Conservation (phyloP, 2,888 invertebrate species). For the Gonocerus acuteangulatus region DNA sequence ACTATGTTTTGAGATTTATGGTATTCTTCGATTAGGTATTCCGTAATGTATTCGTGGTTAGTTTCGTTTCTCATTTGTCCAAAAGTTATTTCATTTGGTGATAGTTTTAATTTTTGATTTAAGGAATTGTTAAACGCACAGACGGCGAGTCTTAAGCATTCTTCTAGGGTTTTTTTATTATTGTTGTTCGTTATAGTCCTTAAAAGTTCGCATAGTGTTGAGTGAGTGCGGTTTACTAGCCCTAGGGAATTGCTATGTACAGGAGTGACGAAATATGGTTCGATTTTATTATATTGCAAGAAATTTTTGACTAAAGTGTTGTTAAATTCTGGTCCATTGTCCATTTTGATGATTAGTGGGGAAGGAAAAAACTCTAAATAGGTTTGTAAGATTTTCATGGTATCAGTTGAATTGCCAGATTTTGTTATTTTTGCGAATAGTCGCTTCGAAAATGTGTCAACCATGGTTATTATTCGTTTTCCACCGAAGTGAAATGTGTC, state of each 20-base stretch:
- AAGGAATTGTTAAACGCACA: not conserved
- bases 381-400: too few species aligned
- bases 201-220: not conserved
- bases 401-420: too few species aligned
- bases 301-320: too few species aligned
- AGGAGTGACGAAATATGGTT: not conserved
- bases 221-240: not conserved
- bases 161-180: not conserved
- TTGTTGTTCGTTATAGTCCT: not conserved
- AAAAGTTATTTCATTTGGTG: not conserved
- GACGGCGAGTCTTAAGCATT: not conserved
- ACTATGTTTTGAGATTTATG: not conserved
- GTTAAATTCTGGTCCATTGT: too few species aligned
- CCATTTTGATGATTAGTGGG: too few species aligned
- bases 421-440: too few species aligned
- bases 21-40: not conserved
- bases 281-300: not conserved
- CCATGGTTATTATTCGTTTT: too few species aligned
- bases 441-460: too few species aligned
- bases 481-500: not conserved
- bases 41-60: not conserved
- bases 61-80: not conserved
- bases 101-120: not conserved
- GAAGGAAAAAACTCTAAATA: too few species aligned
- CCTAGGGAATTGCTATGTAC: not conserved